Conservation (phyloP, 2,888 invertebrate genomes). For the Phyllotreta cruciferae region DNA sequence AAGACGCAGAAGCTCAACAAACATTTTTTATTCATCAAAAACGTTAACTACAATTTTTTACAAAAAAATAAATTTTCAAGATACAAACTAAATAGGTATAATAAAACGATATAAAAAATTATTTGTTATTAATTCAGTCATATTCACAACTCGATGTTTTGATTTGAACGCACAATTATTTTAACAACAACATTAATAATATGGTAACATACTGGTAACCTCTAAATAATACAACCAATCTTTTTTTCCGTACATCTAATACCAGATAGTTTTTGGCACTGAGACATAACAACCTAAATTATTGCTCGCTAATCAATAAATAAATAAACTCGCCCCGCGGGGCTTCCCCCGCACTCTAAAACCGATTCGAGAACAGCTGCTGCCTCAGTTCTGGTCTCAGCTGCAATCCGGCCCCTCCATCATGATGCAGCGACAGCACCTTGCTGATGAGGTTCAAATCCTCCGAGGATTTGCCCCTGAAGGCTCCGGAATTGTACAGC, state of each 20-base stretch:
- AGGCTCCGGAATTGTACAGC: constrained; percentile 71
- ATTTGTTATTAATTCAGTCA: too few species aligned
- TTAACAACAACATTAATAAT: too few species aligned
- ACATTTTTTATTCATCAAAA: constrained; percentile 7
- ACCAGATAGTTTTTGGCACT: constrained; percentile 23
- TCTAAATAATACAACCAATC: too few species aligned
- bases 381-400: constrained; percentile 23
- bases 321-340: constrained; percentile 16
- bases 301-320: constrained; percentile 26
- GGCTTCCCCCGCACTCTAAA: constrained; percentile 12
- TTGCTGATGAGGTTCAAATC: constrained; percentile 84
- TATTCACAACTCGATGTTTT: too few species aligned
- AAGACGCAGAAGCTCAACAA: background rate
- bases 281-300: constrained; percentile 1
- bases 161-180: too few species aligned
- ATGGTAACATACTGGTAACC: too few species aligned
- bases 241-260: constrained; percentile 7
- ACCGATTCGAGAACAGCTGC: constrained; percentile 14
- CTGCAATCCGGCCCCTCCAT: constrained; percentile 17
- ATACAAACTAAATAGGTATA: too few species aligned
- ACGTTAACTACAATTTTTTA: constrained; percentile 6
- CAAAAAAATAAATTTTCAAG: background rate
- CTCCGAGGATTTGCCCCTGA: constrained; percentile 65
- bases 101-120: too few species aligned
- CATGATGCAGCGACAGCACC: constrained; percentile 79